Percentiles rank a stretch among this genome's conserved stretches.
Evolutionary conservation across 2,888 invertebrate species (phyloP).

Genomic region (Chalcosyrphus nemorum): DNA sequence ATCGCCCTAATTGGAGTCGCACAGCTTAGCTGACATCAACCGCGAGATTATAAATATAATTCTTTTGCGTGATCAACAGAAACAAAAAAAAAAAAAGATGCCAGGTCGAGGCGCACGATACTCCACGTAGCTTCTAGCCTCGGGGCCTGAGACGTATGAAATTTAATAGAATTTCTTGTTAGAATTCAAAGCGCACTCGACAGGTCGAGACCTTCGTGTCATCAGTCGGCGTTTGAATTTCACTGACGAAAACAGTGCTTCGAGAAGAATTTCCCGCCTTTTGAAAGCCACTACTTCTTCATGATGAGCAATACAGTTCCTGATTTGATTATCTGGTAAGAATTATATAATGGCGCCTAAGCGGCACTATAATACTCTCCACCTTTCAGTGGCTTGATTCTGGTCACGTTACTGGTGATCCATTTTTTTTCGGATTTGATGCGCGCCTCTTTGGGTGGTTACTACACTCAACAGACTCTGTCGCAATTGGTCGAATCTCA

Average conservation of each 20-base stretch:
- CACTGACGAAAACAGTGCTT: too few relatives aligned
- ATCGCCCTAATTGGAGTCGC: neutral
- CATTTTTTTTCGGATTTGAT: constrained; percentile 80
- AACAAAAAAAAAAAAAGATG: constrained; percentile 17
- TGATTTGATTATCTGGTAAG: constrained; percentile 81
- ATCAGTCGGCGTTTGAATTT: constrained; percentile 60
- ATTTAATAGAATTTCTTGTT: neutral
- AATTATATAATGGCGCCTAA: too few relatives aligned
- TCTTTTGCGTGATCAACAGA: neutral
- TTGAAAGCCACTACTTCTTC: neutral
- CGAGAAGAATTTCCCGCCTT: neutral
- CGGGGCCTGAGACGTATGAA: constrained; percentile 18
- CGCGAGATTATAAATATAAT: neutral
- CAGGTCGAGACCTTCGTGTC: constrained; percentile 61
- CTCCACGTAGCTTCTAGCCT: constrained; percentile 27
- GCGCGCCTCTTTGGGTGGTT: constrained; percentile 80
- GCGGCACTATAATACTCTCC: neutral
- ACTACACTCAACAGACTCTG: constrained; percentile 78
- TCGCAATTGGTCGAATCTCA: constrained; percentile 82
- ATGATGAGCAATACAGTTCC: constrained; percentile 81
- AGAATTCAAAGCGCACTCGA: neutral
- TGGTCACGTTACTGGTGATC: constrained; percentile 78
- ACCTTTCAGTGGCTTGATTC: constrained; percentile 41
- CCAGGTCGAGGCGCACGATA: neutral
- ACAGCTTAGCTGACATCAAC: neutral